These are phyloP conservation scores for Paralichthys olivaceus DNA, from an alignment of 2,113 vertebrate species.

Conservation along the genomic window DNA sequence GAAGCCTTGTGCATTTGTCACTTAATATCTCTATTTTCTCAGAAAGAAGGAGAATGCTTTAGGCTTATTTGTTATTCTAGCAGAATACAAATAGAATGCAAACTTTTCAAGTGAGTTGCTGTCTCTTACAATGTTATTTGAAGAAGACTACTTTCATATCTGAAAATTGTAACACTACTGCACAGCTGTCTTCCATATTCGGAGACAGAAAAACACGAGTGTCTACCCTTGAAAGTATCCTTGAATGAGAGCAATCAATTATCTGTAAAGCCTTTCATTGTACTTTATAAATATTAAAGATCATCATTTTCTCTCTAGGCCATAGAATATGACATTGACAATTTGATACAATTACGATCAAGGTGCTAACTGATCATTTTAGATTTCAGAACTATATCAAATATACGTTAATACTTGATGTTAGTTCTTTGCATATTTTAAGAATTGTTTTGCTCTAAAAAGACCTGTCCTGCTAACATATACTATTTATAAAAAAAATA, in stretches of 20 bases:
- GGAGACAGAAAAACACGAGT: not conserved
- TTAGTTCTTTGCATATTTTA: conserved; percentile 41
- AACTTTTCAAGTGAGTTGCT: conserved; percentile 3
- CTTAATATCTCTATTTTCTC: conserved; percentile 13
- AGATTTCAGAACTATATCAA: conserved; percentile 19
- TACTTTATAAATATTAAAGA: conserved; percentile 30
- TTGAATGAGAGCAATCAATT: conserved; percentile 32
- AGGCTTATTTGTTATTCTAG: conserved; percentile 1
- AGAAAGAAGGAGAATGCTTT: not conserved
- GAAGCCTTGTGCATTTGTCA: not conserved
- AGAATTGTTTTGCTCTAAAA: conserved; percentile 4
- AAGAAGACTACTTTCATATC: not conserved
- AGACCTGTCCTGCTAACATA: not conserved
- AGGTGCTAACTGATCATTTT: not conserved
- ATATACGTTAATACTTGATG: conserved; percentile 14
- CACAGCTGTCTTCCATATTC: conserved; percentile 2
- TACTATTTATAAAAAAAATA: not conserved
- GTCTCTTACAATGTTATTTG: not conserved
- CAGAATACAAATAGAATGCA: not conserved
- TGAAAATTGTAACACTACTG: not conserved
- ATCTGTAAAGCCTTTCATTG: conserved; percentile 5
- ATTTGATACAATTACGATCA: conserved; percentile 4
- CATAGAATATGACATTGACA: conserved; percentile 16
- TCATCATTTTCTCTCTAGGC: conserved; percentile 4
- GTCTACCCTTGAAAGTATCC: not conserved